Percentiles rank a stretch among this genome's conserved stretches.
These are phyloP conservation scores for Cephus rjabovi DNA, from an alignment of 2,888 invertebrate species.

Conservation along the genomic window DNA sequence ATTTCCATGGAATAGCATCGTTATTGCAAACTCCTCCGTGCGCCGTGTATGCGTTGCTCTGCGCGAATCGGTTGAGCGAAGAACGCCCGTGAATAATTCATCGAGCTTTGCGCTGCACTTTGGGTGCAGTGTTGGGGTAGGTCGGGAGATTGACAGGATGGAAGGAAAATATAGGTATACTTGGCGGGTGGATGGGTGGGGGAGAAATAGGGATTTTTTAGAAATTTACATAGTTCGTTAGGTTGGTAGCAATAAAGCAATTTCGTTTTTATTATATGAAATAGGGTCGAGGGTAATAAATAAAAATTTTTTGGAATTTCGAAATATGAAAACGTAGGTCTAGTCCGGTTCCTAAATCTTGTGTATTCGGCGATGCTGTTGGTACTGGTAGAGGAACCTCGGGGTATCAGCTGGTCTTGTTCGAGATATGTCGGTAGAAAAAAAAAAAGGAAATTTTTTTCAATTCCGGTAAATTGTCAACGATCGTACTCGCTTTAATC, in stretches of 20 bases:
- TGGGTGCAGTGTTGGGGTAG: neutral
- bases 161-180: neutral
- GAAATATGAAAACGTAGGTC: neutral
- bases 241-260: neutral
- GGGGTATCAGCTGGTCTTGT: neutral
- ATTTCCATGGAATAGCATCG: neutral
- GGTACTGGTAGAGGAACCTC: too few relatives aligned
- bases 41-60: neutral
- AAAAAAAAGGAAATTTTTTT: neutral
- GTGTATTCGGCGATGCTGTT: neutral
- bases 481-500: constrained; percentile 20
- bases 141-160: neutral
- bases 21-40: neutral
- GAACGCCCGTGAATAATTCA: constrained; percentile 43
- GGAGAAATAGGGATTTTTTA: neutral
- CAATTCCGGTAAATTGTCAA: neutral
- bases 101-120: constrained; percentile 24
- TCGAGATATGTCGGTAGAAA: neutral
- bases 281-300: neutral
- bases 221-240: neutral
- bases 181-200: neutral
- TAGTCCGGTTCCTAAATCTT: neutral
- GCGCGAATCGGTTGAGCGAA: constrained; percentile 21
- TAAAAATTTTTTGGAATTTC: too few relatives aligned
- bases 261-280: neutral